Conservation (phyloP, 2,797 vertebrate species). For the Sebastes paucispinis region DNA sequence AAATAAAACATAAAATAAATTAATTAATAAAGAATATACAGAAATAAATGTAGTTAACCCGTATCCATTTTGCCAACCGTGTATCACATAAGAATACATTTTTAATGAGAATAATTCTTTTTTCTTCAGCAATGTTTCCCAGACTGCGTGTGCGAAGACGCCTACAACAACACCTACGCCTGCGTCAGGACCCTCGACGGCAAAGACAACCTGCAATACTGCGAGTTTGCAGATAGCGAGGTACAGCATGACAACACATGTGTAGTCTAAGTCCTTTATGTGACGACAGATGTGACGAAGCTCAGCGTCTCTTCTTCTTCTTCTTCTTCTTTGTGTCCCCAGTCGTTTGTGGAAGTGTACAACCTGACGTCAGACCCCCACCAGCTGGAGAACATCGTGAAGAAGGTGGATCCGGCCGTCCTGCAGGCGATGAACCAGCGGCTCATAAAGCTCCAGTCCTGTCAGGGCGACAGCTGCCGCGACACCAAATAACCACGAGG, state of each 20-base stretch:
- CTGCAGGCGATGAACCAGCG: constrained; percentile 85
- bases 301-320: neutral
- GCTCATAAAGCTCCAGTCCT: constrained; percentile 85
- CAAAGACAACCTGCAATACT: constrained; percentile 80
- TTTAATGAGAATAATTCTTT: too few relatives aligned
- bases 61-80: too few relatives aligned
- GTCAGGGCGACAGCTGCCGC: constrained; percentile 73
- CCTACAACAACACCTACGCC: constrained; percentile 87
- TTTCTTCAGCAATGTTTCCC: constrained; percentile 82
- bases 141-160: constrained; percentile 86
- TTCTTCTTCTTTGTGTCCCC: neutral
- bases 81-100: fast-evolving
- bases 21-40: too few relatives aligned
- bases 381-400: constrained; percentile 86
- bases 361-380: constrained; percentile 81
- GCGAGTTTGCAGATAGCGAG: constrained; percentile 86
- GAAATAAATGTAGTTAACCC: fast-evolving
- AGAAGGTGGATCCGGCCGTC: constrained; percentile 81
- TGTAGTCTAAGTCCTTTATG: too few relatives aligned
- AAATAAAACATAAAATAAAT: too few relatives aligned
- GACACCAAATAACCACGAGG: constrained; percentile 22
- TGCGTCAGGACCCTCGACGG: constrained; percentile 79
- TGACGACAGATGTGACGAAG: too few relatives aligned
- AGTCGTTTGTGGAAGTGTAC: constrained; percentile 85
- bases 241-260: constrained; percentile 58